A percentile compares a stretch with the other conserved stretches of the same genome.
Evolutionary conservation across 2,888 invertebrate species (phyloP).

Genomic region (Halictus ligatus): DNA sequence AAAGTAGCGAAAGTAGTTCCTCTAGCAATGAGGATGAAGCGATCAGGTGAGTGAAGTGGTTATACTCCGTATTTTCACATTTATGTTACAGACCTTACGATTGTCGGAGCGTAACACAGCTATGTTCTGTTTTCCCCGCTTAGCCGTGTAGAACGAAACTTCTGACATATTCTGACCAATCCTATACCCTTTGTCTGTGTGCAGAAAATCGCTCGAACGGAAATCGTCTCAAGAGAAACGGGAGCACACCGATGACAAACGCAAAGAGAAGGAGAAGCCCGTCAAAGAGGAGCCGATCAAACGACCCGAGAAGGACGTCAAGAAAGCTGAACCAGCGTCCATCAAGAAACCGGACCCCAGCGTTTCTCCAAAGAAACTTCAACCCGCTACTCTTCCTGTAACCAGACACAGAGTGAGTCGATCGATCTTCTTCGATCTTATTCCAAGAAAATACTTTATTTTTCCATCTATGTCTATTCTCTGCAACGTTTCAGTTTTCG

Average conservation of each 20-base stretch:
- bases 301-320: slow-evolving; percentile 77
- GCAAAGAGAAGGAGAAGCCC: slow-evolving; percentile 76
- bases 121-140: slow-evolving; percentile 56
- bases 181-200: slow-evolving; percentile 51
- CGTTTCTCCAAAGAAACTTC: slow-evolving; percentile 82
- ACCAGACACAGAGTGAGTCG: slow-evolving; percentile 80
- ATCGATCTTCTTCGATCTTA: neutral
- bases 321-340: slow-evolving; percentile 71
- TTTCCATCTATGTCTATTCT: slow-evolving; percentile 18
- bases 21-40: slow-evolving; percentile 81
- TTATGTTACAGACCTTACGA: slow-evolving; percentile 63
- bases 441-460: slow-evolving; percentile 9
- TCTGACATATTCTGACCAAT: slow-evolving; percentile 18
- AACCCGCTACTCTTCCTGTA: slow-evolving; percentile 63
- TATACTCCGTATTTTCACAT: slow-evolving; percentile 24
- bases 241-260: slow-evolving; percentile 74
- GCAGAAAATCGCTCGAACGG: slow-evolving; percentile 77
- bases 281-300: slow-evolving; percentile 78
- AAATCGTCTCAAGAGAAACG: slow-evolving; percentile 75
- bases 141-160: slow-evolving; percentile 31
- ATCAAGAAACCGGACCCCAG: slow-evolving; percentile 77
- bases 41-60: slow-evolving; percentile 76
- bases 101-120: slow-evolving; percentile 61
- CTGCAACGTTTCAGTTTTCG: slow-evolving; percentile 85
- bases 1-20: slow-evolving; percentile 83